Base-by-base conservation (phyloP, 2,797 vertebrate species). In the Poeciliopsis turneri region DNA sequence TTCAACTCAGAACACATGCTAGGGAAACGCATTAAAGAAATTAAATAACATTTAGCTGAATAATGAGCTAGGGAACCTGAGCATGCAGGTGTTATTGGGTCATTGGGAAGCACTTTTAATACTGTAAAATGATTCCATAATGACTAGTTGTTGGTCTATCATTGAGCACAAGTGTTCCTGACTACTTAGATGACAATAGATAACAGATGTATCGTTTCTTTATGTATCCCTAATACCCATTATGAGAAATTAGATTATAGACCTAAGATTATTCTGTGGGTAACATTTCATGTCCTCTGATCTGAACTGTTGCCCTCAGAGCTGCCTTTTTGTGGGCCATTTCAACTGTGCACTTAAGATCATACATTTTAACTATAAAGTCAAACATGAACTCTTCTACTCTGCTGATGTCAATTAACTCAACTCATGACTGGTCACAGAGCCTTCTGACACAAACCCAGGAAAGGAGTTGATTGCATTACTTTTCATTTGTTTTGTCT, bases 1-100 rank as follows among this genome's bases (percentile, higher is more conserved):
- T 68, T 75, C 30, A 9, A 10, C 41, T 25, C 49, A 51, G 49
- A 51, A 4, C 61, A 43, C 36, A 45, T 53, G 39, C 43, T 39
- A 66, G n/a, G 45, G 49, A 75, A 69, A 28, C 20, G 8, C 25
- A 18, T 61, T 43, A 64, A 71, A 75, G 9, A 41, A 25, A 46
- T 72, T 33, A 72, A 75, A 75, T 75, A 41, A 33, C 57, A 59
- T 78, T 66, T 25, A 3, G 39, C 45, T 75, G 23, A 45, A 78
- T 51, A 66, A 59, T 53, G 23, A 64, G 45, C 28, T 1, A 5
- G 12, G 5, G 30, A 69, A 33, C 41, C n/a, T 18, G 57, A 55
- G 43, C 68, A 49, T 57, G 41, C 49, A 20, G 3, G 30, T 74
- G n/a, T 45, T 77, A 73, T 46, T 49, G 55, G 33, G 51, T 77